Evolutionary conservation across 2,113 vertebrate species (phyloP).

Genomic region (Lethenteron reissneri): DNA sequence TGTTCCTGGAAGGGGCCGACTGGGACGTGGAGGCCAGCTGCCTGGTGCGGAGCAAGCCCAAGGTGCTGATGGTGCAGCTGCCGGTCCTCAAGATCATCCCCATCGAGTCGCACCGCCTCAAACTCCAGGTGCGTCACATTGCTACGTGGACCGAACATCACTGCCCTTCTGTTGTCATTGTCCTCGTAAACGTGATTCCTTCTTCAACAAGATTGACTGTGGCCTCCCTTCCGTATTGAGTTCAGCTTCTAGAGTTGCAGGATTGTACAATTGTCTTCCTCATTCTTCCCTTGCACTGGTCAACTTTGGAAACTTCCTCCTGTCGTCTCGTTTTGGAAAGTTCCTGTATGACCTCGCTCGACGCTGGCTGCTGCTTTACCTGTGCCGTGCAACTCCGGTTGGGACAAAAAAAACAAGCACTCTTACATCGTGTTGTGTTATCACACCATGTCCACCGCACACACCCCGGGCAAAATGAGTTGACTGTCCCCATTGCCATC

Average conservation of each 20-base stretch:
- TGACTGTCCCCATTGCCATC: neutral
- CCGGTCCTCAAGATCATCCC: constrained; percentile 68
- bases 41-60: constrained; percentile 44
- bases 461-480: neutral
- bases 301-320: neutral
- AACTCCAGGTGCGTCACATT: constrained; percentile 34
- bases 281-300: neutral
- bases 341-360: no score
- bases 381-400: neutral
- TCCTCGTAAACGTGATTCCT: neutral
- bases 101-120: constrained; percentile 34
- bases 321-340: no score
- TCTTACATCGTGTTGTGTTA: neutral
- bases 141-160: neutral
- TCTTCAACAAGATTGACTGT: neutral
- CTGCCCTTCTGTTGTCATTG: neutral
- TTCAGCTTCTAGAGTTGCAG: neutral
- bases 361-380: neutral
- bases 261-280: neutral
- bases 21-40: constrained; percentile 52
- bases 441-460: neutral
- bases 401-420: neutral
- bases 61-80: constrained; percentile 43
- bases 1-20: constrained; percentile 71
- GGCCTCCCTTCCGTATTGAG: neutral